Conservation (phyloP, 2,797 vertebrate genomes). For the Tapera naevia region DNA sequence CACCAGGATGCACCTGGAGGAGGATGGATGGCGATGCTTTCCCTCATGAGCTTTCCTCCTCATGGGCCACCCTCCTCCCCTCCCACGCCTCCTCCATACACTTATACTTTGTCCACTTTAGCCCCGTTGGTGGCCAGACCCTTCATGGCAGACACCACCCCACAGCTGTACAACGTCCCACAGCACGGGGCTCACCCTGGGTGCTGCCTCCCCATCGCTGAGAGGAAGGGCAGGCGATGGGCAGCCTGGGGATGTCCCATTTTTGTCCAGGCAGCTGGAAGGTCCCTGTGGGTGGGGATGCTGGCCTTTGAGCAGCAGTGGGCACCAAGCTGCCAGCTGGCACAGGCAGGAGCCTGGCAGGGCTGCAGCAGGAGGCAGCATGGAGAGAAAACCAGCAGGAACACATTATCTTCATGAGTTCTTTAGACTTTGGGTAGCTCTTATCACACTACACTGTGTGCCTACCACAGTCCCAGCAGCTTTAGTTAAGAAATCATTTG, state of each 20-base stretch:
- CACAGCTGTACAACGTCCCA: fast-evolving
- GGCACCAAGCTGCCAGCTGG: not conserved
- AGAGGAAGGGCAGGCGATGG: not conserved
- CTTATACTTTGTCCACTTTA: not conserved
- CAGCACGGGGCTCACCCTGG: fast-evolving
- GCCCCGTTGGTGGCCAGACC: not conserved
- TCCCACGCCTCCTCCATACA: fast-evolving
- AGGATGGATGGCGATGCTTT: not conserved
- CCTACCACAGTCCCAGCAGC: not conserved
- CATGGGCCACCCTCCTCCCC: not conserved
- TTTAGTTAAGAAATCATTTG: not conserved
- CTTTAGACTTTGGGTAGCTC: not conserved
- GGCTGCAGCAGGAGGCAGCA: not conserved
- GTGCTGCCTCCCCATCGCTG: not conserved
- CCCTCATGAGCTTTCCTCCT: not conserved
- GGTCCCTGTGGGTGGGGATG: not conserved
- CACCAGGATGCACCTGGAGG: not conserved
- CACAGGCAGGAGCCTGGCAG: not conserved
- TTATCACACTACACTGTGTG: fast-evolving
- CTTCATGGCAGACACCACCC: not conserved
- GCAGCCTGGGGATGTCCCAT: not conserved
- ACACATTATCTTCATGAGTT: not conserved
- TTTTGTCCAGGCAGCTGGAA: not conserved
- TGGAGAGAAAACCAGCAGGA: not conserved
- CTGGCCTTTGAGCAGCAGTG: too few species aligned